Percentiles rank a stretch among this genome's conserved stretches.
Evolutionary conservation across 2,888 invertebrate species (phyloP).

Genomic region (Euphydryas editha): DNA sequence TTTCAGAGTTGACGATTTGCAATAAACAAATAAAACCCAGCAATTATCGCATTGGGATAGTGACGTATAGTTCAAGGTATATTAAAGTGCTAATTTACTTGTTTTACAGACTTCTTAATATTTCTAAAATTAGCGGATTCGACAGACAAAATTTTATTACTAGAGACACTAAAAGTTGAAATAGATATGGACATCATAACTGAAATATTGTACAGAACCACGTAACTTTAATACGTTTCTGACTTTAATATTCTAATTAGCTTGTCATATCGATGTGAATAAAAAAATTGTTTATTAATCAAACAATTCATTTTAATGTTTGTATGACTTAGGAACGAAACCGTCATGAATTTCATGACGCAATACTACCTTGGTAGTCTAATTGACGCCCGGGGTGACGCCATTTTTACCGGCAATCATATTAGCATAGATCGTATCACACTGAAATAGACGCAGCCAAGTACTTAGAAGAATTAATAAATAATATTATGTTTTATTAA

Average conservation of each 20-base stretch:
- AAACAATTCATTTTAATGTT: conserved; percentile 24
- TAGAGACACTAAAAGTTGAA: not conserved
- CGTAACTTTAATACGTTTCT: not conserved
- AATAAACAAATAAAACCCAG: no score
- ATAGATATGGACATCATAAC: no score
- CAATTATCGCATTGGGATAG: no score
- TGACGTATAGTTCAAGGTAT: no score
- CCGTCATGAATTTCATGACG: conserved; percentile 6
- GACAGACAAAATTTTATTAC: not conserved
- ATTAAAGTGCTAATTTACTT: no score
- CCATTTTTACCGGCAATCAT: not conserved
- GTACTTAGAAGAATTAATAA: not conserved
- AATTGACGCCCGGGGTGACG: conserved; percentile 8
- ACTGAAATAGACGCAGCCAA: not conserved
- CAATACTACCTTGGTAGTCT: conserved; percentile 1
- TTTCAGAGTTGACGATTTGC: no score
- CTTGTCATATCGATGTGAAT: conserved; percentile 59
- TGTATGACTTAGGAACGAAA: conserved; percentile 20
- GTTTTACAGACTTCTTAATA: no score
- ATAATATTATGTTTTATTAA: not conserved
- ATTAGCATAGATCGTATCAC: not conserved
- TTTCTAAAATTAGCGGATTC: not conserved
- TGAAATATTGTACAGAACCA: not conserved
- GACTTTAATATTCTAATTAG: conserved; percentile 56
- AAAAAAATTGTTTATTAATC: conserved; percentile 44